These are phyloP conservation scores for Isurus oxyrinchus DNA, from an alignment of 2,113 vertebrate species.

Conservation along the genomic window DNA sequence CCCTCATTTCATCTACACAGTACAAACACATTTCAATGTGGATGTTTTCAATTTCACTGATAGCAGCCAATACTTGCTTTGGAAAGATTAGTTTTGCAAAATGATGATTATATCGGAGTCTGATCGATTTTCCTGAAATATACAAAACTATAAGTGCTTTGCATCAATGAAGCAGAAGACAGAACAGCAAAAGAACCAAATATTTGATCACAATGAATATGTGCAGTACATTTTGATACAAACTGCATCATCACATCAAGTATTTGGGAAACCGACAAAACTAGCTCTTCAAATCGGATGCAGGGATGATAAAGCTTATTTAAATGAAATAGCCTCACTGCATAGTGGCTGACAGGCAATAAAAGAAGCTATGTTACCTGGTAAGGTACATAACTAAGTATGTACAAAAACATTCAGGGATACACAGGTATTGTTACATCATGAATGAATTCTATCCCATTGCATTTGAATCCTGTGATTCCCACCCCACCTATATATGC, in stretches of 20 bases:
- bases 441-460: neutral
- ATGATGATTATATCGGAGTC: neutral
- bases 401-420: neutral
- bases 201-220: neutral
- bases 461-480: neutral
- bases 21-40: neutral
- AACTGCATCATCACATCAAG: neutral
- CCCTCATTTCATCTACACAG: neutral
- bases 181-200: neutral
- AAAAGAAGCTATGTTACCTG: neutral
- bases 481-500: neutral
- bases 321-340: neutral
- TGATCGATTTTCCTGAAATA: neutral
- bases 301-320: neutral
- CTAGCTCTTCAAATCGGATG: neutral
- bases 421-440: neutral
- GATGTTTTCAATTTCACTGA: neutral
- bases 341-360: neutral
- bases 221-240: neutral
- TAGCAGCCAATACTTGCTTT: neutral
- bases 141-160: neutral
- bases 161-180: too few relatives aligned
- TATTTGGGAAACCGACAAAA: neutral
- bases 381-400: neutral
- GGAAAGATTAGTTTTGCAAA: constrained; percentile 11